phyloP scores from a whole-genome alignment of 1,140 invertebrate genomes.

The Macrostomum lignano region DNA sequence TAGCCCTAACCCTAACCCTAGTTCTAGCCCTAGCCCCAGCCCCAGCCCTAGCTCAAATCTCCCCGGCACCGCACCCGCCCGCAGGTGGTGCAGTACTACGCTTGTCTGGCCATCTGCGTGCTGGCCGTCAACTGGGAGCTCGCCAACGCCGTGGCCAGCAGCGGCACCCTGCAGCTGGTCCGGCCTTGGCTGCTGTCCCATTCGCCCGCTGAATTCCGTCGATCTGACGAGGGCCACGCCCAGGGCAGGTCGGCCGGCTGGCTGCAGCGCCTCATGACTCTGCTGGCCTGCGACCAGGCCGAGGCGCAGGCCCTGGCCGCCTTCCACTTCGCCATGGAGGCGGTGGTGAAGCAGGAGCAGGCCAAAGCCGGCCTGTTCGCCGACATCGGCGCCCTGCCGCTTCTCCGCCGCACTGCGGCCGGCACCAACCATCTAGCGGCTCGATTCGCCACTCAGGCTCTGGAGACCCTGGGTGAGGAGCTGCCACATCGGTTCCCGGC shows the following conservation, averaged over 20 bases:
- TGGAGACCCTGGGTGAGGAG: conserved; percentile 73
- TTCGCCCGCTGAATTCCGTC: conserved; percentile 73
- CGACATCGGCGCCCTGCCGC: conserved; percentile 74
- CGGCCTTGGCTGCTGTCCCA: conserved; percentile 78
- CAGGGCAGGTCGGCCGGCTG: conserved; percentile 86
- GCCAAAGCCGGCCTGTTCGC: conserved; percentile 65
- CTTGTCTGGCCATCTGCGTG: conserved; percentile 78
- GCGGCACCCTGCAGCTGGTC: conserved; percentile 69
- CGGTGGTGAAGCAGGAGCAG: conserved; percentile 80
- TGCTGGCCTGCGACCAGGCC: conserved; percentile 72
- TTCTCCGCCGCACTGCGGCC: conserved; percentile 74
- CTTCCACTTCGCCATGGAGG: conserved; percentile 98
- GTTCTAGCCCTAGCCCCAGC: no score
- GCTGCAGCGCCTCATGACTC: conserved; percentile 64
- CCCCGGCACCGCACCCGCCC: no score
- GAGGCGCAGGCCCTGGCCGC: conserved; percentile 81
- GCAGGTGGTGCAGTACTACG: conserved; percentile 67
- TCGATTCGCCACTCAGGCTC: conserved; percentile 75
- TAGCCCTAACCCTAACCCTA: no score
- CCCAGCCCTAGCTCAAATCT: no score
- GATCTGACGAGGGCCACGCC: conserved; percentile 52
- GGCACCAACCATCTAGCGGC: conserved; percentile 89
- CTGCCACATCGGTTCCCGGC: conserved; percentile 85
- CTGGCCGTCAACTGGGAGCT: conserved; percentile 85
- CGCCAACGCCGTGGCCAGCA: conserved; percentile 71